Percentiles rank a stretch among this genome's conserved stretches.
These are phyloP conservation scores for Papilio gigon DNA, from an alignment of 2,888 invertebrate species.

Conservation along the genomic window DNA sequence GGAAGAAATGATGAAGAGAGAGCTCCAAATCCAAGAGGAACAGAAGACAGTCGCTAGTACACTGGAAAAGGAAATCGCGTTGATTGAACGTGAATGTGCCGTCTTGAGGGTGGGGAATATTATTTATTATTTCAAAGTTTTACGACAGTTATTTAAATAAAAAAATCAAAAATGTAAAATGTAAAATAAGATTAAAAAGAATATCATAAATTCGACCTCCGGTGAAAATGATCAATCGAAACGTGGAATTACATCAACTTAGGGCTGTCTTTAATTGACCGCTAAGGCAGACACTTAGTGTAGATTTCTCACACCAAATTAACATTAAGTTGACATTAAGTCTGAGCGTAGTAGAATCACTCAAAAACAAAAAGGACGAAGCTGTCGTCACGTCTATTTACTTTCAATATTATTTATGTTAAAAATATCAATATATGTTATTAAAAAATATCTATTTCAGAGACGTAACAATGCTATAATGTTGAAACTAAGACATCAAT, in stretches of 20 bases:
- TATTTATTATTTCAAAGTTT: background rate
- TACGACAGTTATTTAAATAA: too few species aligned
- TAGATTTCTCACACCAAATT: too few species aligned
- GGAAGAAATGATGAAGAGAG: constrained; percentile 57
- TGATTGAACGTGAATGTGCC: constrained; percentile 65
- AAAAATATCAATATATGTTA: constrained; percentile 43
- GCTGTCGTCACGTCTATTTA: background rate
- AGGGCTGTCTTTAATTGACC: too few species aligned
- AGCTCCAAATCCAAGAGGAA: constrained; percentile 55
- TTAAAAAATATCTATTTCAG: constrained; percentile 53
- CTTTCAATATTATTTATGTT: background rate
- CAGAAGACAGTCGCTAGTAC: constrained; percentile 52
- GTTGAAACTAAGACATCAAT: constrained; percentile 67
- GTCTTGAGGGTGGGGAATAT: constrained; percentile 61
- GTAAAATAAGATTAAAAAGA: too few species aligned
- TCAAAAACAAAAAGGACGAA: too few species aligned
- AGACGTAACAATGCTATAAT: constrained; percentile 76
- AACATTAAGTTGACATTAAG: too few species aligned
- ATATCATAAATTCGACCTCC: too few species aligned
- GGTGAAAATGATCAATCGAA: too few species aligned
- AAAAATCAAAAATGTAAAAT: too few species aligned
- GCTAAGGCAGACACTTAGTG: too few species aligned
- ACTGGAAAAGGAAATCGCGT: constrained; percentile 60
- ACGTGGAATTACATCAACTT: too few species aligned
- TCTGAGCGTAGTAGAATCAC: too few species aligned